Base-by-base conservation (phyloP, 2,113 vertebrate species). In the Scortum barcoo region DNA sequence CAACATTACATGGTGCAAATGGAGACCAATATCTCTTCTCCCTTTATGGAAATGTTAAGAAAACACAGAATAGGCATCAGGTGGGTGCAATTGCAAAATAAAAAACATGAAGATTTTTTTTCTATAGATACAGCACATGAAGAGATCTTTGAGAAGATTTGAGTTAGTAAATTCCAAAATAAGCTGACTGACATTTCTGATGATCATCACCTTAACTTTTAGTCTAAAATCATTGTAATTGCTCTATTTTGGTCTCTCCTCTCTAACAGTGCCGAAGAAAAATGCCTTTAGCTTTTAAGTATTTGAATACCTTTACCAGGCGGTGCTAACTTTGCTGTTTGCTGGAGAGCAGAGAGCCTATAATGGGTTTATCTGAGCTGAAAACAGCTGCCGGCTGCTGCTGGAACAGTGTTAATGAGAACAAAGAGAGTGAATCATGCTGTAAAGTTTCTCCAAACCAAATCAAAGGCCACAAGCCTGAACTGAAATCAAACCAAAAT, bases 1-100 rank as follows among this genome's bases (percentile, higher is more conserved):
- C 88, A 91, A 89, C 86, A 92, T 86, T 86, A 92, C 85, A 74
- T 22, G 36, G 76, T 68, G 53, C 83, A 89, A 90, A 92, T 81
- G 33, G 87, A 75, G 48, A 84, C 72, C 83, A 33, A 88, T 80
- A 84, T 86, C 78, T 83, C 61, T 67, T 84, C 80, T 79, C 56
- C 63, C 85, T 80, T 80, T 85, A 87, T 89, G 78, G 80, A 91
- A 90, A 93, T 90, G 82, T 72, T 91, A 89, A 57, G 74, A 12
- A 81, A 85, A 84, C 36, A 72, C 20, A 57, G 54, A 66, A 57
- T 26, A 24, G 26, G 33, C 5, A 5, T 80, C 20, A 54, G 40
- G 19, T 12, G n/a, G 24, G 28, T 51, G 50, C 30, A 70, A 57
- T 75, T 26, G 20, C 1, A 38, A 71, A 63, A 46, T 26, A 22